A percentile compares a stretch with the other conserved stretches of the same genome.
Conservation (phyloP, 2,888 invertebrate species). For the Liopterus haemorrhoidalis region DNA sequence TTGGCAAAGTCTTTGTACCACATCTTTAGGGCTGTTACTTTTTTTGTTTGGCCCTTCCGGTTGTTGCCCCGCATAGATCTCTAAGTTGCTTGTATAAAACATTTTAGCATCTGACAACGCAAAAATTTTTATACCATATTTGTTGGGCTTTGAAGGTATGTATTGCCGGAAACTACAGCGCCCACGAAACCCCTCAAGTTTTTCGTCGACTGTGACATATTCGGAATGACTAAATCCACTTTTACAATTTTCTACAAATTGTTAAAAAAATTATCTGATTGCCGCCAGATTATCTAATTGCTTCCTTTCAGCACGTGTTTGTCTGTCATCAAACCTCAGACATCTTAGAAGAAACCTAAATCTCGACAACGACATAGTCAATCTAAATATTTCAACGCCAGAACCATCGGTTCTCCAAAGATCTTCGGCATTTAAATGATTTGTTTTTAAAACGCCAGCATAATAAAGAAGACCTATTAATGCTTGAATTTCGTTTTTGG, state of each 20-base stretch:
- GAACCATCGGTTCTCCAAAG: conserved; percentile 30
- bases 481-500: conserved; percentile 29
- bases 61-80: conserved; percentile 34
- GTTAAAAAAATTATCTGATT: conserved; percentile 34
- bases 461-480: conserved; percentile 33
- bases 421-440: conserved; percentile 26
- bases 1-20: too few species aligned
- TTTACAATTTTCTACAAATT: conserved; percentile 36
- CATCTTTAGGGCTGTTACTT: too few species aligned
- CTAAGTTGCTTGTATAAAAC: conserved; percentile 33
- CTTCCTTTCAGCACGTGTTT: conserved; percentile 23
- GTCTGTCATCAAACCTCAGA: conserved; percentile 32
- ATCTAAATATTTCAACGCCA: conserved; percentile 31
- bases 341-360: conserved; percentile 30
- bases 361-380: conserved; percentile 28
- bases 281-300: conserved; percentile 31
- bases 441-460: conserved; percentile 30
- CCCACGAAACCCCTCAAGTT: conserved; percentile 34
- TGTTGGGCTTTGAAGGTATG: conserved; percentile 37
- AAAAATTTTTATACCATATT: conserved; percentile 37
- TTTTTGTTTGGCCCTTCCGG: conserved; percentile 30
- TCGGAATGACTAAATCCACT: conserved; percentile 28
- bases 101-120: conserved; percentile 33
- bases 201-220: conserved; percentile 36
- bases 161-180: conserved; percentile 36